A percentile compares a stretch with the other conserved stretches of the same genome.
Conservation (phyloP, 2,797 vertebrate genomes). For the Macropus fuliginosus region DNA sequence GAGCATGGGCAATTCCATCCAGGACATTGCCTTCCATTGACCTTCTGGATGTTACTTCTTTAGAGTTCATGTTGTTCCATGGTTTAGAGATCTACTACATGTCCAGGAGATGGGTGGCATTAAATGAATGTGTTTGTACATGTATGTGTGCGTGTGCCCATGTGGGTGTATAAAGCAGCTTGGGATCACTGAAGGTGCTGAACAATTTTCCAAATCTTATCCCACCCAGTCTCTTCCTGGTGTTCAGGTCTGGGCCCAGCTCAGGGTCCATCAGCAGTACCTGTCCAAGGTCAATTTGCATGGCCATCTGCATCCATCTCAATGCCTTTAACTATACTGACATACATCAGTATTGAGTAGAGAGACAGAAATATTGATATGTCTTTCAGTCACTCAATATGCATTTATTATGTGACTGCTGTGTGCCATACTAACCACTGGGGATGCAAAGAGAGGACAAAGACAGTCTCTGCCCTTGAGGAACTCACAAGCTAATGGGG, state of each 20-base stretch:
- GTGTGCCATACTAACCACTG: neutral
- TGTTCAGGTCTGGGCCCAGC: neutral
- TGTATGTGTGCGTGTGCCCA: neutral
- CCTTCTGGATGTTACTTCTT: neutral
- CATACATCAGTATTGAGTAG: neutral
- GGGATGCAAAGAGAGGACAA: neutral
- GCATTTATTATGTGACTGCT: neutral
- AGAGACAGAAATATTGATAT: neutral
- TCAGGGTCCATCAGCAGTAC: no score
- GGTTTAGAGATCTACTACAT: neutral
- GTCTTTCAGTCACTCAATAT: neutral
- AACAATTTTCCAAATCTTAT: neutral
- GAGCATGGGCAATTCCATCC: neutral
- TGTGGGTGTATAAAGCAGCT: neutral
- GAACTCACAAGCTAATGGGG: neutral
- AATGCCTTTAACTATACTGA: neutral
- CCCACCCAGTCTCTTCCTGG: neutral
- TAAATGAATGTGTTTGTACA: neutral
- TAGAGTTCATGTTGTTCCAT: neutral
- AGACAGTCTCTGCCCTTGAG: neutral
- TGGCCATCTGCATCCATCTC: no score
- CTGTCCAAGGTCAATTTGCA: no score
- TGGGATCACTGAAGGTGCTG: neutral
- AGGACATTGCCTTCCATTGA: neutral
- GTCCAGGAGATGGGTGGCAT: neutral